A percentile compares a stretch with the other conserved stretches of the same genome.
These are phyloP conservation scores for Mirza zaza DNA, from an alignment of 2,113 vertebrate genomes.

Conservation along the genomic window DNA sequence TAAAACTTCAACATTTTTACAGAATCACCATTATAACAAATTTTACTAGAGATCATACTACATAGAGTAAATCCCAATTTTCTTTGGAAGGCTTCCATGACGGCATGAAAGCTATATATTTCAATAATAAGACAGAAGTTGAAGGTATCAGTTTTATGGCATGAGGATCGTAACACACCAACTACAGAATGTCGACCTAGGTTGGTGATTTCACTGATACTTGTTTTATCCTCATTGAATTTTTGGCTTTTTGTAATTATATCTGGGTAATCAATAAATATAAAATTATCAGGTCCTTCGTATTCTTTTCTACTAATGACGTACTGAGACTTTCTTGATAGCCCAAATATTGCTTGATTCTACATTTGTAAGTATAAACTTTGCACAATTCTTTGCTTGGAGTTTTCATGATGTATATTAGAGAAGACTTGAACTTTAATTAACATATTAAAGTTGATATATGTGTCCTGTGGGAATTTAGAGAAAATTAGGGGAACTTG, in stretches of 20 bases:
- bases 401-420: not conserved
- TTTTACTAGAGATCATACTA: not conserved
- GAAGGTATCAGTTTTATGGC: not conserved
- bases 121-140: not conserved
- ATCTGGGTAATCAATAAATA: not conserved
- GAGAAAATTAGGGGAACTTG: not conserved
- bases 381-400: not conserved
- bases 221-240: not conserved
- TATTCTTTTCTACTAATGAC: not conserved
- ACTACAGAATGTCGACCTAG: accelerated
- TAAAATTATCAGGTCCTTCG: not conserved
- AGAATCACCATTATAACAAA: not conserved
- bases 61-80: not conserved
- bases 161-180: not conserved
- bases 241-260: not conserved
- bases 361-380: not conserved
- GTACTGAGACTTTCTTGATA: not conserved
- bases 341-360: not conserved
- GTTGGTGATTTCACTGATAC: not conserved
- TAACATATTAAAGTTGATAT: not conserved
- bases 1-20: not conserved
- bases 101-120: not conserved
- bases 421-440: not conserved
- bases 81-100: not conserved
- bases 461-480: not conserved